Evolutionary conservation across 2,113 vertebrate species (phyloP), one percentile per base, ranked within the genome.

Genomic region (Thalassoma bifasciatum): DNA sequence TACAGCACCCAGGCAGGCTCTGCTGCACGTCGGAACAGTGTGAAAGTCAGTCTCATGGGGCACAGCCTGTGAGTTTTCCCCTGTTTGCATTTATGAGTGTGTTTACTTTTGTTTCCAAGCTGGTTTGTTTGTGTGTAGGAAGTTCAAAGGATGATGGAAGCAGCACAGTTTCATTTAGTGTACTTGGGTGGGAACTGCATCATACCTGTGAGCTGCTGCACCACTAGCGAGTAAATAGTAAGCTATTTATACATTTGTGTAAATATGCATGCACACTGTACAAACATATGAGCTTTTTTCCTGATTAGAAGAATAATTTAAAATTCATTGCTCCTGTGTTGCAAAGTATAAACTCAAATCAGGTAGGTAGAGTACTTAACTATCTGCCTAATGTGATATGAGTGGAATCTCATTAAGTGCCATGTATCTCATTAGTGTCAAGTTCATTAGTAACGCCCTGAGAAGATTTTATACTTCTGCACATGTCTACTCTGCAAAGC

Each of bases 81-180:
- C 16, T 30, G 38, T 81, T 26, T 70, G 68, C 24, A 44, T 62
- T 6, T 44, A n/a, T n/a, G 40, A 58, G n/a, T 66, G 69, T 54
- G 67, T 68, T 67, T 79, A 38, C 71, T 77, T 85, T 82, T 86
- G 85, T 86, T 86, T 85, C 72, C 75, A 85, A 65, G 59, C 21
- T 8, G 34, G 50, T 77, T 72, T 72, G 59, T 67, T 72, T 66
- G 63, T 57, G 62, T 78, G 84, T 82, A 74, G 84, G 85, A 82
- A 72, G 81, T 82, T 84, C 66, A 83, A 73, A 84, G 68, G 73
- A 62, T n/a, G 14, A 38, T 22, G 64, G 59, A 71, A 72, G 62
- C 38, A 62, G 52, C 16, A 49, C 79, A 67, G 56, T 84, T 77
- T 81, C 61, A 17, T 38, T 74, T 21, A 21, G 67, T 58, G 5